Base-by-base conservation (phyloP, 2,797 vertebrate genomes). In the Diplodus puntazzo region DNA sequence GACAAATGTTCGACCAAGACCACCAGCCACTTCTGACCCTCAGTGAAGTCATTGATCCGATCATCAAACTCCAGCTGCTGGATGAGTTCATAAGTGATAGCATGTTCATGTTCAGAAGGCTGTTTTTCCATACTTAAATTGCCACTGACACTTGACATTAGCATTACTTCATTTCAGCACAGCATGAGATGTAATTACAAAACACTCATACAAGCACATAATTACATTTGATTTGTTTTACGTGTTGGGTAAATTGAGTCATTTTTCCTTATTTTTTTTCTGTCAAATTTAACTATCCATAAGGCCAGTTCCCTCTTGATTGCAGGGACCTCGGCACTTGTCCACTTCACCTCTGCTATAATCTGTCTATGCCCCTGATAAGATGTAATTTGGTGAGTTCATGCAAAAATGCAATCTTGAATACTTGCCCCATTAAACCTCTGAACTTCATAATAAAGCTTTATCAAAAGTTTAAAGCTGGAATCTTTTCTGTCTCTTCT, bases 71-170 rank as follows among this genome's bases (percentile, higher is more conserved):
- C 2, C 13, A 60, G 1, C n/a, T 1, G 16, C 42, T 46, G 16
- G 8, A 54, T 23, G 9, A 18, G 20, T 23, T 14, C 34, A 25
- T 1, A 12, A 5, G 43, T 46, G 18, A 46, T 6, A 27, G 13
- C 18, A 34, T 20, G 8, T 49, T 49, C 5, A 17, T 23, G 43
- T 49, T 14, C 34, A 13, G 13, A 34, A 67, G 17, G 11, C 3
- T 70, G 67, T 74, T 75, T 67, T 60, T n/a, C 55, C 20, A 34
- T 57, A 45, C 65, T 58, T 53, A 71, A 83, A 83, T 69, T 75
- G 49, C 61, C 53, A 48, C 54, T 72, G 59, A 73, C 71, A 73
- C 76, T 83, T 82, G 64, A 77, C 76, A 77, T 83, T 77, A 68
- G 27, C 3, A 20, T 46, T 55, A 60, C 48, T 74, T 76, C 5